These are phyloP conservation scores for Syrista parreyssii DNA, from an alignment of 2,888 invertebrate genomes.

Conservation along the genomic window DNA sequence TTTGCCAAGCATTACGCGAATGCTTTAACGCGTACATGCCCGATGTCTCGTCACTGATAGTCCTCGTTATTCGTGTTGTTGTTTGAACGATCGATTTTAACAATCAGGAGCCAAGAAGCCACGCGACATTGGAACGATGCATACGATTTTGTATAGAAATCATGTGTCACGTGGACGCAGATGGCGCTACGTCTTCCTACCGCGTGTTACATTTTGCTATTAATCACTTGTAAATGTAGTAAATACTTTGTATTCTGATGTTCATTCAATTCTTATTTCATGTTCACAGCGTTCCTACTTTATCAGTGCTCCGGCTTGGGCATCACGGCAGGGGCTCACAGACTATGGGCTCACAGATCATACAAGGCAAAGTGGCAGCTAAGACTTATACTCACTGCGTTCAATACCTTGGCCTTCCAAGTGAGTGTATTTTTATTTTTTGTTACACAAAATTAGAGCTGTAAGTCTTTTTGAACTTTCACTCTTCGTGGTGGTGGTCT, in stretches of 20 bases:
- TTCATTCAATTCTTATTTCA: neutral
- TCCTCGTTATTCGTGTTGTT: too few species aligned
- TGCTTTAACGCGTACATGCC: too few species aligned
- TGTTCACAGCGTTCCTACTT: constrained; percentile 73
- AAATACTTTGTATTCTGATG: neutral
- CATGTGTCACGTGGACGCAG: neutral
- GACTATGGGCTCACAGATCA: constrained; percentile 95
- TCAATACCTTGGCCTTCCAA: constrained; percentile 94
- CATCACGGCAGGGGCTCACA: constrained; percentile 96
- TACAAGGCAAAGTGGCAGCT: constrained; percentile 96
- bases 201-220: neutral
- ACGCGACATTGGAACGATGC: neutral
- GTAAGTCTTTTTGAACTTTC: neutral
- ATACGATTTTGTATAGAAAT: neutral
- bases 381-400: constrained; percentile 79
- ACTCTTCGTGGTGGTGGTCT: neutral
- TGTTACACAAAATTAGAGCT: neutral
- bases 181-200: neutral
- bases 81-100: neutral
- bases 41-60: neutral
- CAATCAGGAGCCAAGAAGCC: neutral
- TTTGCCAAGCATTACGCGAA: neutral
- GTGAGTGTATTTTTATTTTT: constrained; percentile 64
- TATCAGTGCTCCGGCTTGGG: constrained; percentile 88
- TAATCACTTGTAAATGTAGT: too few species aligned